These are phyloP conservation scores for Pangasius krempfi DNA, from an alignment of 2,797 vertebrate species.

Conservation along the genomic window DNA sequence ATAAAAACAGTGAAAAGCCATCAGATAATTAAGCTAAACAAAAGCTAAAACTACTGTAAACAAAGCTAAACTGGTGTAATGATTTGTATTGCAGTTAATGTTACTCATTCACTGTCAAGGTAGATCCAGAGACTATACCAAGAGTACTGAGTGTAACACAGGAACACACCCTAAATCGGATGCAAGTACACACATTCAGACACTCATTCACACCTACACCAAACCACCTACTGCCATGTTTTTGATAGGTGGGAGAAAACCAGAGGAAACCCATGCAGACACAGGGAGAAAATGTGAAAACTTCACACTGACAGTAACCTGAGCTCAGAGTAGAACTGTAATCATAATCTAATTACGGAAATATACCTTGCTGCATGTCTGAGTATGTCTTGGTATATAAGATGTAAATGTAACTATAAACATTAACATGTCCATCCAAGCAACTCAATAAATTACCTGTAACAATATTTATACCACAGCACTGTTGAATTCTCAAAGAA, in stretches of 20 bases:
- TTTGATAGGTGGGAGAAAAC: neutral
- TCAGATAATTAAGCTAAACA: neutral
- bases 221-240: neutral
- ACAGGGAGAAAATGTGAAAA: too few species aligned
- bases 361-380: too few species aligned
- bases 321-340: too few species aligned
- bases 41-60: neutral
- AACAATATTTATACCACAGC: neutral
- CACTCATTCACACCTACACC: neutral
- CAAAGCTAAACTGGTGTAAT: neutral
- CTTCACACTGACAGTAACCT: too few species aligned
- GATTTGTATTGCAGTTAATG: neutral
- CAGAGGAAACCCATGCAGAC: neutral
- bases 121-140: neutral
- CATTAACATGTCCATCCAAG: neutral
- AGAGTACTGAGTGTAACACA: neutral
- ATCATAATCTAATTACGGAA: too few species aligned
- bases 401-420: neutral
- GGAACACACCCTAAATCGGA: neutral
- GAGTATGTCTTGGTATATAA: neutral
- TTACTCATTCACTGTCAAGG: neutral
- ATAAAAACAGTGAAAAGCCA: neutral
- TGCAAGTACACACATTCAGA: neutral
- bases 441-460: neutral
- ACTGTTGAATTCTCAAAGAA: neutral